phyloP scores from a whole-genome alignment of 2,797 vertebrate species.

The Coregonus suidteri region DNA sequence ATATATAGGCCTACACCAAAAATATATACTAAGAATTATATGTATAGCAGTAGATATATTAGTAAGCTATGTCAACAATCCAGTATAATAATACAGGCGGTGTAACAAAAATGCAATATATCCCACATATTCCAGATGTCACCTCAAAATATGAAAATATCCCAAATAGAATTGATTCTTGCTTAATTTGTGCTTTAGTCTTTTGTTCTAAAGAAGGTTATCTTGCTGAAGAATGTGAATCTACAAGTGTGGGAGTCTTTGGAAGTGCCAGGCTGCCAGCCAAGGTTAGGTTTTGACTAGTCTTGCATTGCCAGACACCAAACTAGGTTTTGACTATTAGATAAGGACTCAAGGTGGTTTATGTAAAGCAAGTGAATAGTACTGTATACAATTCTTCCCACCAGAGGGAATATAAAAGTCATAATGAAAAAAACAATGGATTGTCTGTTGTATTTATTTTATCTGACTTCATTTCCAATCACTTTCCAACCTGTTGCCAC shows the following conservation, averaged over 20 bases:
- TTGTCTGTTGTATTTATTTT: conserved; percentile 51
- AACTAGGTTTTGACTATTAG: neutral
- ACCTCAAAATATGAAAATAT: neutral
- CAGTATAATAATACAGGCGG: no score
- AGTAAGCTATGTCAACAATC: no score
- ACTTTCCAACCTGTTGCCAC: conserved; percentile 27
- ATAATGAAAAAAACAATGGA: neutral
- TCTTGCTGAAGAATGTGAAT: neutral
- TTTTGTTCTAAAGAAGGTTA: neutral
- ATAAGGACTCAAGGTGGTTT: neutral
- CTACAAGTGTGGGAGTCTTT: neutral
- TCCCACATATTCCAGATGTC: no score
- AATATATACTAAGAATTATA: no score
- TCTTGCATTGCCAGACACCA: neutral
- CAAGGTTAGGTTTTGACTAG: neutral
- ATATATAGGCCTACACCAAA: no score
- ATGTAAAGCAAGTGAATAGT: neutral
- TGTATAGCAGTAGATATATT: no score
- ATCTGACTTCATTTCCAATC: conserved; percentile 47
- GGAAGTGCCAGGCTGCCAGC: neutral
- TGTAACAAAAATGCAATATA: no score
- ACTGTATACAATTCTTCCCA: neutral
- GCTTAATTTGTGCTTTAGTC: neutral
- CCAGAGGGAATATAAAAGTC: neutral
- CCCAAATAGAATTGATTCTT: neutral